A percentile compares a stretch with the other conserved stretches of the same genome.
These are phyloP conservation scores for Epinotia ramella DNA, from an alignment of 2,888 invertebrate genomes.

Conservation along the genomic window DNA sequence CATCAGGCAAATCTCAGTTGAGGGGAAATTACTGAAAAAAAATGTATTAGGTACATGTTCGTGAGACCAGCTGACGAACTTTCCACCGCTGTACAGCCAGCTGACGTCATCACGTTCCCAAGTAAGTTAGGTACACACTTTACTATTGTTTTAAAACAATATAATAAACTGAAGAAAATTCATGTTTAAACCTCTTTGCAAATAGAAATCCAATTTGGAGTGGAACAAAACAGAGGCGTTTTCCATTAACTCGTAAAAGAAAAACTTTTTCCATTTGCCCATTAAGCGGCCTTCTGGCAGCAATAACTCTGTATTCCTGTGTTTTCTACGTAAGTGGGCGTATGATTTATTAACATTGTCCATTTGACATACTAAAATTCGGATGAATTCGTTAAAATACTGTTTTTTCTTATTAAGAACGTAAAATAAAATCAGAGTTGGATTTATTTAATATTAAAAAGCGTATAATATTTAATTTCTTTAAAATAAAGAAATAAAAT, in stretches of 20 bases:
- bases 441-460: too few species aligned
- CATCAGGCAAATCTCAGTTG: too few species aligned
- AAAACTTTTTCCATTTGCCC: conserved; percentile 38
- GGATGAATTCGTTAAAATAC: too few species aligned
- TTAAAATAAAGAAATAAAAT: too few species aligned
- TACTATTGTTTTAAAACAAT: not conserved
- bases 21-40: too few species aligned
- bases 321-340: conserved; percentile 4
- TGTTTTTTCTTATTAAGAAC: too few species aligned
- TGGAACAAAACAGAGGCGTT: conserved; percentile 34
- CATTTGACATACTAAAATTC: not conserved
- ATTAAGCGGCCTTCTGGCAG: conserved; percentile 35
- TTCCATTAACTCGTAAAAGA: conserved; percentile 37
- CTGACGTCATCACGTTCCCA: too few species aligned
- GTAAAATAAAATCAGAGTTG: too few species aligned
- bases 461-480: too few species aligned
- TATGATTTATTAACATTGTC: not conserved
- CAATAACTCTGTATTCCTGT: conserved; percentile 20
- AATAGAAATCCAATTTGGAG: conserved; percentile 30
- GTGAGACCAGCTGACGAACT: too few species aligned
- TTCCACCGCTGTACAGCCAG: too few species aligned
- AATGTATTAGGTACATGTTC: not conserved
- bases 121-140: too few species aligned
- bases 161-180: not conserved
- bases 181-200: conserved; percentile 14